Evolutionary conservation across 2,888 invertebrate species (phyloP).

Genomic region (Aphodius granarius): DNA sequence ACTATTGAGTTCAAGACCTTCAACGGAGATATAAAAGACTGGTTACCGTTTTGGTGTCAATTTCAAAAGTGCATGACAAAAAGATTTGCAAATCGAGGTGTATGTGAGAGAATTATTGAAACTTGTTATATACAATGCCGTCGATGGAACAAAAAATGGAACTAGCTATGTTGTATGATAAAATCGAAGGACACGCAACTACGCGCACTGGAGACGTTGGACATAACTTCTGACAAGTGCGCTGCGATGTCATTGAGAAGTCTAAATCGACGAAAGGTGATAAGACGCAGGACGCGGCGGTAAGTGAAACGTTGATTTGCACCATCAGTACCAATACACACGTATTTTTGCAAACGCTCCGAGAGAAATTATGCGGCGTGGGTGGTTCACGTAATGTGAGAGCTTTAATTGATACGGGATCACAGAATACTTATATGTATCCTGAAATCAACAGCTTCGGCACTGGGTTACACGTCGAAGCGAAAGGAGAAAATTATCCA

Average conservation of each 20-base stretch:
- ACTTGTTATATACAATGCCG: not conserved
- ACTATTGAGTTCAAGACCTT: constrained; percentile 21
- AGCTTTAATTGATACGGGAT: not conserved
- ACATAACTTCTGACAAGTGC: not conserved
- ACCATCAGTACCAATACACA: constrained; percentile 1
- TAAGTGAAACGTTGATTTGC: constrained; percentile 1
- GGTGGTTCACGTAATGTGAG: not conserved
- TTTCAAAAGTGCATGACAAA: constrained; percentile 28
- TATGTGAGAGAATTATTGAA: not conserved
- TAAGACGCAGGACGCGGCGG: not conserved
- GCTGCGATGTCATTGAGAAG: not conserved
- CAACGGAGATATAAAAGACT: not conserved
- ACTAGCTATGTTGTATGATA: not conserved
- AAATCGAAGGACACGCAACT: not conserved
- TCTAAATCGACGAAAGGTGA: not conserved
- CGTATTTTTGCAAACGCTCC: constrained; percentile 4
- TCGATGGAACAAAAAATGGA: too few relatives aligned
- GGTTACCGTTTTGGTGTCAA: too few relatives aligned
- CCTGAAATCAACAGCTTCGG: not conserved
- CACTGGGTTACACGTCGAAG: not conserved
- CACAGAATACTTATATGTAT: constrained; percentile 4
- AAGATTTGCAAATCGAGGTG: too few relatives aligned
- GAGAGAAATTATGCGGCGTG: constrained; percentile 1
- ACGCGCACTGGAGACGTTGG: not conserved
- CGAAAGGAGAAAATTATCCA: not conserved